Evolutionary conservation across 2,888 invertebrate genomes (phyloP).

Genomic region (Lasioglossum lativentre): DNA sequence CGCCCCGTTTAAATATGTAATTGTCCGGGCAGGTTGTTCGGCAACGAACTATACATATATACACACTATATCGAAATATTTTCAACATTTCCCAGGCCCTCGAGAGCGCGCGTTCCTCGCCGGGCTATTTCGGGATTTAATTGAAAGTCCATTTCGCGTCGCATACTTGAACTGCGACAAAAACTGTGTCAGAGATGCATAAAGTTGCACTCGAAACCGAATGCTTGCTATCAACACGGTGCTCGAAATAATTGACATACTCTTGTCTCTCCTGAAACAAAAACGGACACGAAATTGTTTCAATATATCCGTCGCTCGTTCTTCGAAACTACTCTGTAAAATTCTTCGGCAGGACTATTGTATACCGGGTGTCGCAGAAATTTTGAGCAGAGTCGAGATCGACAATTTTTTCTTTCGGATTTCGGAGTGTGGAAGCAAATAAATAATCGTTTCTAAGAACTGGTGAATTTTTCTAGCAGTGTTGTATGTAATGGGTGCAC

Average conservation of each 20-base stretch:
- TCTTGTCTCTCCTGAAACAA: too few relatives aligned
- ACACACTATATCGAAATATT: background rate
- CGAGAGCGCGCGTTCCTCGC: background rate
- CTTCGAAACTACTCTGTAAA: too few relatives aligned
- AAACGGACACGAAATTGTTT: too few relatives aligned
- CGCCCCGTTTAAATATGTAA: background rate
- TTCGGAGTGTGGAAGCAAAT: too few relatives aligned
- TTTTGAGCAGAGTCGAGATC: too few relatives aligned
- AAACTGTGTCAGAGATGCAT: background rate
- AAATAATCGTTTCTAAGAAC: background rate
- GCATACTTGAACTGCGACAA: background rate
- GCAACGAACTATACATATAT: background rate
- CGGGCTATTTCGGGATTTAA: background rate
- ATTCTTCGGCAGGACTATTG: too few relatives aligned
- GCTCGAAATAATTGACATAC: background rate
- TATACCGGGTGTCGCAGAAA: too few relatives aligned
- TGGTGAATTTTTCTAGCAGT: too few relatives aligned
- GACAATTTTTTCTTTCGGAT: too few relatives aligned
- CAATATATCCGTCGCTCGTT: too few relatives aligned
- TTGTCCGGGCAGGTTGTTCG: background rate
- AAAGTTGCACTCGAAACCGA: background rate
- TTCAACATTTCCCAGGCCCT: background rate
- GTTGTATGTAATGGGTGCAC: too few relatives aligned
- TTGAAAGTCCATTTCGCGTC: background rate
- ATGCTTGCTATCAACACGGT: background rate